phyloP scores from a whole-genome alignment of 2,113 vertebrate genomes.

The Bambusicola thoracicus region DNA sequence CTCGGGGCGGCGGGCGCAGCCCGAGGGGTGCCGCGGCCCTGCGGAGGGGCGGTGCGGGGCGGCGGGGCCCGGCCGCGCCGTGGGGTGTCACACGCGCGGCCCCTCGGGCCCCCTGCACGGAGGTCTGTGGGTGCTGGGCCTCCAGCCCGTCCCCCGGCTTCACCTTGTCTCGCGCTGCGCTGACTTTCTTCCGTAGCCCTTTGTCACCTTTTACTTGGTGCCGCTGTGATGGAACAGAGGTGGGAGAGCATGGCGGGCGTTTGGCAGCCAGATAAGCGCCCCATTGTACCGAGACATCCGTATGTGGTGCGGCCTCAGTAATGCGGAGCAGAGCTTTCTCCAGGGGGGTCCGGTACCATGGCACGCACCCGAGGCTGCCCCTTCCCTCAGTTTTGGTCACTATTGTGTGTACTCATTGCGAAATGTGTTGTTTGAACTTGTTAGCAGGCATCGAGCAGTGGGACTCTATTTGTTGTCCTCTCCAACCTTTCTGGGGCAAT shows the following conservation, averaged over 20 bases:
- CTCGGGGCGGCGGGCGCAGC: background rate
- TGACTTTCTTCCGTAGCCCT: background rate
- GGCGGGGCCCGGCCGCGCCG: background rate
- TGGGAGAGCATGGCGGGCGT: constrained; percentile 21
- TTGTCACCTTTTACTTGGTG: background rate
- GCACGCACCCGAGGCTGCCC: background rate
- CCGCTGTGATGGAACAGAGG: background rate
- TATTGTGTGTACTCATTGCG: background rate
- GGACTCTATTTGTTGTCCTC: background rate
- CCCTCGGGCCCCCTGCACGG: background rate
- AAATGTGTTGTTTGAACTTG: background rate
- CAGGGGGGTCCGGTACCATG: background rate
- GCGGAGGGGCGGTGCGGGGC: background rate
- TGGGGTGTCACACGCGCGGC: background rate
- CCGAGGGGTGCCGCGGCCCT: background rate
- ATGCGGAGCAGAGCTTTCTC: background rate
- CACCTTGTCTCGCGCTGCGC: background rate
- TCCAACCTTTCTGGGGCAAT: background rate
- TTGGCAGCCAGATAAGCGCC: background rate
- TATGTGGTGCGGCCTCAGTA: background rate
- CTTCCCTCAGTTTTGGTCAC: background rate
- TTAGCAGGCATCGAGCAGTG: background rate
- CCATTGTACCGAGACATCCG: constrained; percentile 6
- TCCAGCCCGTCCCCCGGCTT: background rate
- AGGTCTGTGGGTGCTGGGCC: background rate